phyloP scores from a whole-genome alignment of 1,140 invertebrate species.

The Acromyrmex charruanus region DNA sequence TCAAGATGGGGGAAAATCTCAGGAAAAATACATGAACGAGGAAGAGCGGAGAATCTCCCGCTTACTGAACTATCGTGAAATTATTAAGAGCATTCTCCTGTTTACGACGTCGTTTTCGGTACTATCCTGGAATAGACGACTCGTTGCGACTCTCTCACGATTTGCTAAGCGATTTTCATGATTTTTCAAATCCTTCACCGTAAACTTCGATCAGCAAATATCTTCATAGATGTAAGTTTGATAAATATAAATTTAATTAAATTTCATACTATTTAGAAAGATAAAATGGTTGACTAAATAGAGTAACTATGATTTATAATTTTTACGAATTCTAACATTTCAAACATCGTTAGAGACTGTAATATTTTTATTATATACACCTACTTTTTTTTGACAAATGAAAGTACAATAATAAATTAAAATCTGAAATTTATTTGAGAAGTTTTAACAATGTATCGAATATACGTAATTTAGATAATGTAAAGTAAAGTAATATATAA shows the following conservation, averaged over 20 bases:
- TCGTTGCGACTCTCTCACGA: constrained; percentile 57
- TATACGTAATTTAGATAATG: neutral
- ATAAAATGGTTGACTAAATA: neutral
- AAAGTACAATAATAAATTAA: neutral
- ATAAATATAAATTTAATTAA: neutral
- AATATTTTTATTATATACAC: neutral
- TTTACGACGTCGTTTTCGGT: constrained; percentile 34
- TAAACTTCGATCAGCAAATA: neutral
- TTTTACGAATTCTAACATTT: neutral
- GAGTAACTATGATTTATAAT: neutral
- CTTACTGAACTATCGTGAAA: constrained; percentile 61
- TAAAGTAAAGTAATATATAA: neutral
- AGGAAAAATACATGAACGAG: constrained; percentile 15
- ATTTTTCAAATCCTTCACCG: constrained; percentile 19
- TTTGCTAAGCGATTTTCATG: constrained; percentile 41
- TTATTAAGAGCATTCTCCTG: constrained; percentile 70
- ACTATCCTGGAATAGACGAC: neutral
- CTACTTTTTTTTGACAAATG: neutral
- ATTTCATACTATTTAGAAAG: neutral
- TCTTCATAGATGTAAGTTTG: neutral
- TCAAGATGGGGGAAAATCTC: constrained; percentile 43
- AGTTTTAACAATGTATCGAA: neutral
- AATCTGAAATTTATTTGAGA: neutral
- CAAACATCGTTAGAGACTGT: neutral
- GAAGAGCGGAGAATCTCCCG: constrained; percentile 10